These are phyloP conservation scores for Corythornis cristatus DNA, from an alignment of 2,113 vertebrate genomes.

Conservation along the genomic window DNA sequence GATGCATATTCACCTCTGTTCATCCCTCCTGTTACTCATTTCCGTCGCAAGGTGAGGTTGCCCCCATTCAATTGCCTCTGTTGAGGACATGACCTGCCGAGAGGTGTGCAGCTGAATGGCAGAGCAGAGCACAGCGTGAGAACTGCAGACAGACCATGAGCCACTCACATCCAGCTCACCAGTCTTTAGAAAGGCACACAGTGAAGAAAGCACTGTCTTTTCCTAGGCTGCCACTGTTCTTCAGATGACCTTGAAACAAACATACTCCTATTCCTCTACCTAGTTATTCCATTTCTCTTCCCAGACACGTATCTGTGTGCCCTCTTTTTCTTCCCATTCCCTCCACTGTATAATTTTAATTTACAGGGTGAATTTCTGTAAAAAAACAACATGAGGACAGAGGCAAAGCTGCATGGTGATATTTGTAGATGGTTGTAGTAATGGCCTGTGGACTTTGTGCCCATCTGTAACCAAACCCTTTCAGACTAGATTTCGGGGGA, in stretches of 20 bases:
- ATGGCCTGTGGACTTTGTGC: background rate
- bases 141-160: background rate
- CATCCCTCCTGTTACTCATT: conserved; percentile 12
- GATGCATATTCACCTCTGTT: background rate
- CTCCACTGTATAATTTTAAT: background rate
- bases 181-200: background rate
- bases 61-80: background rate
- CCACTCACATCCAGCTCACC: background rate
- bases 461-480: background rate
- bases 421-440: background rate
- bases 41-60: background rate
- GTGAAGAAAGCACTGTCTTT: background rate
- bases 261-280: fast-evolving
- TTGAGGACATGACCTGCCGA: background rate
- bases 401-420: background rate
- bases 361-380: background rate
- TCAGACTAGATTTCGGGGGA: background rate
- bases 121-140: background rate
- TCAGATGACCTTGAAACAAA: background rate
- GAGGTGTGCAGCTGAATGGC: background rate
- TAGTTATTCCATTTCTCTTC: background rate
- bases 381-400: background rate
- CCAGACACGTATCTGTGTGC: background rate
- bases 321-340: background rate
- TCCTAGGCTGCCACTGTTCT: background rate